These are phyloP conservation scores for Opisthocomus hoazin DNA, from an alignment of 2,113 vertebrate species.

Conservation along the genomic window DNA sequence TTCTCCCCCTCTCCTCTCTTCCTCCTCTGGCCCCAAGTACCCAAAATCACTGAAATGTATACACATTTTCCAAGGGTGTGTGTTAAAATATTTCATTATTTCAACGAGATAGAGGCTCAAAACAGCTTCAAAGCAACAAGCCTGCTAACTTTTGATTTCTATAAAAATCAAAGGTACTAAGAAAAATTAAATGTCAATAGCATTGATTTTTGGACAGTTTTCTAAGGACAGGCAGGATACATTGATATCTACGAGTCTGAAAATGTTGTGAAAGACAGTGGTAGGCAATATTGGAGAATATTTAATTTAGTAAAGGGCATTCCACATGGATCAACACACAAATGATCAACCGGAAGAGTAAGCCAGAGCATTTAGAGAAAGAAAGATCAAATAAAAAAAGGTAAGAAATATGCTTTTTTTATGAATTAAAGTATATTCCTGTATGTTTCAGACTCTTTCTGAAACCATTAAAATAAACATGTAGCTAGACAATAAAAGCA, in stretches of 20 bases:
- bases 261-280: background rate
- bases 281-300: background rate
- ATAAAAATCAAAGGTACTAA: background rate
- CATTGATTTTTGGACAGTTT: background rate
- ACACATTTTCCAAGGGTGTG: background rate
- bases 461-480: background rate
- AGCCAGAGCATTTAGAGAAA: background rate
- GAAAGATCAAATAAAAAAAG: background rate
- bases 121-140: background rate
- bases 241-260: background rate
- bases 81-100: background rate
- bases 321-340: background rate
- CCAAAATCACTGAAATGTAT: background rate
- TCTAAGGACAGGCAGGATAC: background rate
- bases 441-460: background rate
- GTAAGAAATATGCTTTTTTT: background rate
- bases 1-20: background rate
- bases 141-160: background rate
- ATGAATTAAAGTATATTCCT: background rate
- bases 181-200: background rate
- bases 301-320: background rate
- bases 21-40: background rate
- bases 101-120: background rate
- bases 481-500: background rate
- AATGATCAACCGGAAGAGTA: background rate